These are phyloP conservation scores for Apoda limacodes DNA, from an alignment of 2,888 invertebrate species.

Conservation along the genomic window DNA sequence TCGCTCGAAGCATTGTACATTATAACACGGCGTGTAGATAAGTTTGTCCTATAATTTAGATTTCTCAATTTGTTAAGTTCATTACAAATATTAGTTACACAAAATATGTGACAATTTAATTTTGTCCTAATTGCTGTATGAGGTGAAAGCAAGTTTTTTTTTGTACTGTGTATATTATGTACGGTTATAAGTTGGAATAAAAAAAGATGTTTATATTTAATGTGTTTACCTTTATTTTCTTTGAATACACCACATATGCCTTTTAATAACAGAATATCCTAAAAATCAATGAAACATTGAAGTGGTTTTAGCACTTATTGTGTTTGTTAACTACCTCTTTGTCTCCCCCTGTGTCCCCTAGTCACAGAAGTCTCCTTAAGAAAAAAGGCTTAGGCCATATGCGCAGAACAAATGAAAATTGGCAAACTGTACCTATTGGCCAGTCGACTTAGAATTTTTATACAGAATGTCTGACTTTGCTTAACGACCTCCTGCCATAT, in stretches of 20 bases:
- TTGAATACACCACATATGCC: neutral
- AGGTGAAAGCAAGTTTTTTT: slow-evolving; percentile 75
- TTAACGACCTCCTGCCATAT: too few relatives aligned
- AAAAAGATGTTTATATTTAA: slow-evolving; percentile 68
- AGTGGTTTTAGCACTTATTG: too few relatives aligned
- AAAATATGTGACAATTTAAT: slow-evolving; percentile 62
- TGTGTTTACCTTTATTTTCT: slow-evolving; percentile 31
- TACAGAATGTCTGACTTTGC: too few relatives aligned
- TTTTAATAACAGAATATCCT: slow-evolving; percentile 4
- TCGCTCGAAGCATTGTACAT: slow-evolving; percentile 70
- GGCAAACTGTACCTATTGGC: too few relatives aligned
- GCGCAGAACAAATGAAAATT: too few relatives aligned
- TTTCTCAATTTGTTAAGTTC: slow-evolving; percentile 65
- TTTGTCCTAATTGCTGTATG: slow-evolving; percentile 67
- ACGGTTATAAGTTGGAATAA: slow-evolving; percentile 78
- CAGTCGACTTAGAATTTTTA: too few relatives aligned
- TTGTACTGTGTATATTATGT: slow-evolving; percentile 88
- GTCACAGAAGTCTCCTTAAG: too few relatives aligned
- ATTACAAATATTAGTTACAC: slow-evolving; percentile 55
- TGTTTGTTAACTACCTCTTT: too few relatives aligned
- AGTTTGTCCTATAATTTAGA: slow-evolving; percentile 64
- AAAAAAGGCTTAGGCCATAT: too few relatives aligned
- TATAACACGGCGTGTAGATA: slow-evolving; percentile 65
- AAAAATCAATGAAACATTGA: too few relatives aligned
- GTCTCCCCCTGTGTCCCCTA: too few relatives aligned